Conservation (phyloP, 53 echinoderm and acorn worm species). For the Patiria pectinifera region DNA sequence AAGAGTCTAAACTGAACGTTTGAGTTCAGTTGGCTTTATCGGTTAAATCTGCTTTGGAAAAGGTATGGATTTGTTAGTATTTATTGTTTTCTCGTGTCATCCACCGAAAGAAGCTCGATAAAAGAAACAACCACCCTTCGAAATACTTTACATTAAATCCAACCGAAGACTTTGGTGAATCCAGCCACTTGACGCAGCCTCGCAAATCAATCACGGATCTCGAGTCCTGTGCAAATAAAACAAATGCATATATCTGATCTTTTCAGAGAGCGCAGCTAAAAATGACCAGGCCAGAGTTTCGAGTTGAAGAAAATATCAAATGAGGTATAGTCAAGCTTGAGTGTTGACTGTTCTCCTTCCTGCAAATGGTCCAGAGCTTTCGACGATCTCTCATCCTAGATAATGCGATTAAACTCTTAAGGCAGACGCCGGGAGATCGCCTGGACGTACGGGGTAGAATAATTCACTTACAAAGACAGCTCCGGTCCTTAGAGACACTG, state of each 20-base stretch:
- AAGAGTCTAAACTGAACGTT: too few relatives aligned
- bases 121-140: too few relatives aligned
- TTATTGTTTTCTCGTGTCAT: too few relatives aligned
- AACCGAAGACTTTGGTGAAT: neutral
- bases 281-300: neutral
- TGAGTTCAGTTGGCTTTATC: too few relatives aligned
- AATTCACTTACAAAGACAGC: neutral
- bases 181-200: neutral
- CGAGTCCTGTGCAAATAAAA: neutral
- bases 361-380: neutral
- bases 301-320: neutral
- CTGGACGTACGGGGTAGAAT: neutral
- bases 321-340: neutral
- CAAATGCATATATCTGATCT: neutral
- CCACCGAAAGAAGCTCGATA: too few relatives aligned
- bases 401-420: constrained; percentile 9
- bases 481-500: neutral
- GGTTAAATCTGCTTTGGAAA: too few relatives aligned
- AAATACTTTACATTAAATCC: neutral
- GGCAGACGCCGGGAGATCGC: neutral
- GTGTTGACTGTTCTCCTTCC: neutral
- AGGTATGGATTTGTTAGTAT: too few relatives aligned
- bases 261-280: neutral
- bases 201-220: neutral
- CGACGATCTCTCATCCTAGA: constrained; percentile 1